Percentiles rank a stretch among this genome's conserved stretches.
phyloP scores from a whole-genome alignment of 2,888 invertebrate species.

The Romanomermis culicivorax region DNA sequence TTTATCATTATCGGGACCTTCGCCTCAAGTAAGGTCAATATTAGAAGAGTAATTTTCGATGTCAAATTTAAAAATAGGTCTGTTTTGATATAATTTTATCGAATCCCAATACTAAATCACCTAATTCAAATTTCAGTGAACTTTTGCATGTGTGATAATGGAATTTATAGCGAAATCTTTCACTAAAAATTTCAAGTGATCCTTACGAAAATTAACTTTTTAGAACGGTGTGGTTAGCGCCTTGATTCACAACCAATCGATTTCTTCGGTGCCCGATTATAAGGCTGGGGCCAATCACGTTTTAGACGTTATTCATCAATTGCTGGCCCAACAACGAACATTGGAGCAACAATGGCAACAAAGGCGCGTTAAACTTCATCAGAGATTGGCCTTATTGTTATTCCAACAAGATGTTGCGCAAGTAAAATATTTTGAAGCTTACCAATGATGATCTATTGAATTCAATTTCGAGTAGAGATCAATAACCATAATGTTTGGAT shows the following conservation, averaged over 20 bases:
- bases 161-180: background rate
- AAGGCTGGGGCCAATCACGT: constrained; percentile 67
- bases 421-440: constrained; percentile 33
- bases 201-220: background rate
- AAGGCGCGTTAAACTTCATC: constrained; percentile 80
- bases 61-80: too few species aligned
- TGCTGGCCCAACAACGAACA: constrained; percentile 74
- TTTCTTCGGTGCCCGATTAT: constrained; percentile 27
- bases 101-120: too few species aligned
- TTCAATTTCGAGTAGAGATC: too few species aligned
- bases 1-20: too few species aligned
- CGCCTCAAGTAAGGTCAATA: too few species aligned
- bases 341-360: constrained; percentile 83
- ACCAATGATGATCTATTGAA: too few species aligned
- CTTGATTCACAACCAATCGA: too few species aligned
- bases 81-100: too few species aligned
- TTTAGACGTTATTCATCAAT: constrained; percentile 82
- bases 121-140: background rate
- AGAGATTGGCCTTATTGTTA: constrained; percentile 62
- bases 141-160: background rate
- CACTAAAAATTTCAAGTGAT: background rate
- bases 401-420: constrained; percentile 95
- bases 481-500: too few species aligned
- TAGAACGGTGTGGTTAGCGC: background rate
- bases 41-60: too few species aligned